Conservation (phyloP, 2,888 invertebrate genomes). For the Mesochorus sp. region DNA sequence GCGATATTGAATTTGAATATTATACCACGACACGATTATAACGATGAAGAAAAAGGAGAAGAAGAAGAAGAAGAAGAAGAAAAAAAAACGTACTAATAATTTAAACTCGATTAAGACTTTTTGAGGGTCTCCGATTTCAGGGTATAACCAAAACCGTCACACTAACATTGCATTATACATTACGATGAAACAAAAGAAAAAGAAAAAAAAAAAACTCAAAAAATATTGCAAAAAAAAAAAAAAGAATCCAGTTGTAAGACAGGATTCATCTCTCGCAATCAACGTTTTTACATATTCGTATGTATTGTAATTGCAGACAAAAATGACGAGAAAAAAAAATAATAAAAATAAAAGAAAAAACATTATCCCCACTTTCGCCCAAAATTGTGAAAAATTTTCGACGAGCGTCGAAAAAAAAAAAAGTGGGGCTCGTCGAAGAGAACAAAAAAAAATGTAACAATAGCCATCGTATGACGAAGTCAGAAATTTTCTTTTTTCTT, state of each 20-base stretch:
- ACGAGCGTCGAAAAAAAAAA: not conserved
- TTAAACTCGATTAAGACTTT: constrained; percentile 36
- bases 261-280: constrained; percentile 53
- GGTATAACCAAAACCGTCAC: constrained; percentile 61
- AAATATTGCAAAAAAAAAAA: not conserved
- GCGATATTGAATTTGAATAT: constrained; percentile 51
- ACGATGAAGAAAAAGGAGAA: constrained; percentile 13
- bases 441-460: not conserved
- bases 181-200: not conserved
- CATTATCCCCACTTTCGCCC: constrained; percentile 70
- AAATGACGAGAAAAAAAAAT: constrained; percentile 13
- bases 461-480: constrained; percentile 43
- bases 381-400: constrained; percentile 70
- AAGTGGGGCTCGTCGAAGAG: no score
- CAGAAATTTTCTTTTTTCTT: constrained; percentile 44
- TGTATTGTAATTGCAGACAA: constrained; percentile 44
- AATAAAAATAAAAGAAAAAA: not conserved
- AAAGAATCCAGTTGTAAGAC: not conserved
- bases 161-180: constrained; percentile 51
- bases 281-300: constrained; percentile 58
- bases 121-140: constrained; percentile 50
- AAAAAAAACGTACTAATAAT: constrained; percentile 20
- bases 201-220: not conserved
- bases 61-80: constrained; percentile 20
- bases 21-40: constrained; percentile 49